Conservation (phyloP, 2,797 vertebrate genomes). For the Crypturellus tataupa region DNA sequence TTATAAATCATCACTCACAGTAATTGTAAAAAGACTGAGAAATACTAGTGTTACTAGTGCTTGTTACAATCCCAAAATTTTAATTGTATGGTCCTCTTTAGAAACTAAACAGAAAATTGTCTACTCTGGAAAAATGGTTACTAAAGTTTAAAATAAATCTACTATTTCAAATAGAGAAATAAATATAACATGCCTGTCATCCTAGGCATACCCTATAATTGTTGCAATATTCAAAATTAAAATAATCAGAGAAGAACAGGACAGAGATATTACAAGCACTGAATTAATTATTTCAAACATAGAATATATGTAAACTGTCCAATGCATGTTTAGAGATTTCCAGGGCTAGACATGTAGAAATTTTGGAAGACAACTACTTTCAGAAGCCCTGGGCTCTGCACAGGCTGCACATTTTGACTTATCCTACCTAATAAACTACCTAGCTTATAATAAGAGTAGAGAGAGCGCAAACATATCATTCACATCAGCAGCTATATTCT, state of each 20-base stretch:
- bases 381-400: background rate
- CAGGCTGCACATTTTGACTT: background rate
- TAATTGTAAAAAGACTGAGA: background rate
- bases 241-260: background rate
- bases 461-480: accelerated
- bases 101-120: background rate
- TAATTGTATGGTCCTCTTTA: background rate
- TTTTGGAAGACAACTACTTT: background rate
- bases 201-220: background rate
- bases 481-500: background rate
- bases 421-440: background rate
- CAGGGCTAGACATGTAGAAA: background rate
- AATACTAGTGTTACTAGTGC: background rate
- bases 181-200: background rate
- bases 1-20: background rate
- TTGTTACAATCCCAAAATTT: background rate
- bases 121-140: background rate
- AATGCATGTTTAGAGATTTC: background rate
- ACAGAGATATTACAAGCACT: background rate
- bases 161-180: background rate
- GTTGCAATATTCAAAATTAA: background rate
- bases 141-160: background rate
- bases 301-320: background rate
- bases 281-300: background rate
- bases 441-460: background rate